Evolutionary conservation across 1,140 invertebrate genomes (phyloP).

Genomic region (Gonatopus flavifemur): DNA sequence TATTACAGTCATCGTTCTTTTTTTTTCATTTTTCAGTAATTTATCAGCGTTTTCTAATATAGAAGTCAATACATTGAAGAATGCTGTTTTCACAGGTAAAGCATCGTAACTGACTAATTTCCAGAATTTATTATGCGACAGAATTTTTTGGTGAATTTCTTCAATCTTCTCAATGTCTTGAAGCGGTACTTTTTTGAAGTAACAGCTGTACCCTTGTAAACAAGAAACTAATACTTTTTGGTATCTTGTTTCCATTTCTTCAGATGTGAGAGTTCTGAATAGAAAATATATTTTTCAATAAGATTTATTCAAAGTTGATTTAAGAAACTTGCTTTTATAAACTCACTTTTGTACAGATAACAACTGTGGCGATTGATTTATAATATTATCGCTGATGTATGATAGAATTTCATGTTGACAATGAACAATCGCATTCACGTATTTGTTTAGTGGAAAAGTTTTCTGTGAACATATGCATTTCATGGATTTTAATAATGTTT

Average conservation of each 20-base stretch:
- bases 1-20: conserved; percentile 62
- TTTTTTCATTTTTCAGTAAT: conserved; percentile 57
- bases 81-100: conserved; percentile 62
- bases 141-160: conserved; percentile 59
- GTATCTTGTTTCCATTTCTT: conserved; percentile 76
- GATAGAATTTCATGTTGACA: conserved; percentile 77
- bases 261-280: conserved; percentile 58
- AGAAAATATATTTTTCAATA: neutral
- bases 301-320: neutral
- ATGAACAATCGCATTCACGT: conserved; percentile 72
- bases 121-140: conserved; percentile 73
- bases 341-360: conserved; percentile 48
- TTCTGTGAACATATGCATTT: conserved; percentile 40
- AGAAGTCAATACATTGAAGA: conserved; percentile 67
- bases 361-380: conserved; percentile 66
- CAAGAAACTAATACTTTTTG: conserved; percentile 68
- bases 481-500: neutral
- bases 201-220: conserved; percentile 67
- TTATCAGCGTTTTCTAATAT: conserved; percentile 61
- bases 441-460: conserved; percentile 72
- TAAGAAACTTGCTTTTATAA: neutral
- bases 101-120: conserved; percentile 66
- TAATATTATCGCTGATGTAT: conserved; percentile 71
- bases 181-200: conserved; percentile 59
- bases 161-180: conserved; percentile 58